Conservation (phyloP, 1,140 invertebrate genomes). For the Holotrichia oblita region DNA sequence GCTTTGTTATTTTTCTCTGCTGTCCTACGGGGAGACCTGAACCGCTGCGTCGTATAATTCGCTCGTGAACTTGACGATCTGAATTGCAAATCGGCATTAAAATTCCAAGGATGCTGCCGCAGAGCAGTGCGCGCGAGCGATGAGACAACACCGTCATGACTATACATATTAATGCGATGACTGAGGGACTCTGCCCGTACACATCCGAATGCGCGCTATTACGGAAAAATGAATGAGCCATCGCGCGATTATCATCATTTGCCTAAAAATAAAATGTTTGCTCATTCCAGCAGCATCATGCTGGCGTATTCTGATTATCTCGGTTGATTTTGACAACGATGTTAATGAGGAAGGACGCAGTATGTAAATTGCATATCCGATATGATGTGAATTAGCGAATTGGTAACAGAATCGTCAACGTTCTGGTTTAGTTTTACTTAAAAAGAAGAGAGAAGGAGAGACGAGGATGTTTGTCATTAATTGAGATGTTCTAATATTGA, state of each 20-base stretch:
- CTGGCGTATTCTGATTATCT: neutral
- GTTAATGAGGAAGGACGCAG: neutral
- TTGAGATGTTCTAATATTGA: neutral
- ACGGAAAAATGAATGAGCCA: constrained; percentile 22
- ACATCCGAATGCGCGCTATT: neutral
- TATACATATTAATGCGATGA: constrained; percentile 28
- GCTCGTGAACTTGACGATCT: constrained; percentile 34
- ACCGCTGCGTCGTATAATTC: constrained; percentile 12
- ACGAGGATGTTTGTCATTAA: neutral
- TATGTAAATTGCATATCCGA: neutral
- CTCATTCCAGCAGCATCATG: neutral
- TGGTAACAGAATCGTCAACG: neutral
- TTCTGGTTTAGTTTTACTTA: neutral
- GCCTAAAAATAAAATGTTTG: constrained; percentile 6
- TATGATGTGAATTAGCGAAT: neutral
- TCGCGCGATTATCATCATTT: neutral
- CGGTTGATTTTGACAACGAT: neutral
- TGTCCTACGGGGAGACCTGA: neutral
- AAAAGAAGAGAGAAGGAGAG: neutral
- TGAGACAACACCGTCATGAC: constrained; percentile 15
- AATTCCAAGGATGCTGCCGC: constrained; percentile 29
- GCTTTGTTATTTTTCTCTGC: constrained; percentile 22
- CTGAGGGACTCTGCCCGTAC: neutral
- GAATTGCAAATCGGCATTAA: constrained; percentile 33
- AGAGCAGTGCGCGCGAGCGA: neutral